Percentiles rank a stretch among this genome's conserved stretches.
These are phyloP conservation scores for Clupea harengus DNA, from an alignment of 2,113 vertebrate species.

Conservation along the genomic window DNA sequence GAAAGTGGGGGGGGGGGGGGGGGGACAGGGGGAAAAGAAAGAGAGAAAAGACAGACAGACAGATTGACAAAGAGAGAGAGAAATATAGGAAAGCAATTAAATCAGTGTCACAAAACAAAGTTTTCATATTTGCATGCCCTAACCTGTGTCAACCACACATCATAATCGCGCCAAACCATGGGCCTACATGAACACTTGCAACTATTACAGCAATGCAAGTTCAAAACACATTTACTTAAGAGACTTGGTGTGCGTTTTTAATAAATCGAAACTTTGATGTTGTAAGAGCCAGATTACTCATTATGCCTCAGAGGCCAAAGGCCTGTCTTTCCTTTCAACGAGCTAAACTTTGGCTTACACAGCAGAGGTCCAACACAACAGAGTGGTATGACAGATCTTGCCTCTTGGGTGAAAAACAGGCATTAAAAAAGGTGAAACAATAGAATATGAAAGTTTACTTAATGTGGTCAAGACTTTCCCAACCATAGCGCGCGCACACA, in stretches of 20 bases:
- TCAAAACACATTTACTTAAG: background rate
- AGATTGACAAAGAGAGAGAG: background rate
- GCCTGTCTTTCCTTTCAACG: background rate
- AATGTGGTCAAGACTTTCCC: background rate
- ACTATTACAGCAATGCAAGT: background rate
- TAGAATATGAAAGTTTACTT: background rate
- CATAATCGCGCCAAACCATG: background rate
- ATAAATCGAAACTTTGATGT: background rate
- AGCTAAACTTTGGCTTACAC: constrained; percentile 3
- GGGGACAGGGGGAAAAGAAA: background rate
- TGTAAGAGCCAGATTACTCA: background rate
- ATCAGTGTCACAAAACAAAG: background rate
- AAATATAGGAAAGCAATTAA: background rate
- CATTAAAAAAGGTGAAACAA: background rate
- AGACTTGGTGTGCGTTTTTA: background rate
- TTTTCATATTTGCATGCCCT: background rate
- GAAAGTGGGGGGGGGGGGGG: background rate
- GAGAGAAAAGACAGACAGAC: background rate
- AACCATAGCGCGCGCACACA: background rate
- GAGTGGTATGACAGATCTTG: background rate
- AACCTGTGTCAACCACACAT: background rate
- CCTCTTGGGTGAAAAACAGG: background rate
- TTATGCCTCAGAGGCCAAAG: too few species aligned
- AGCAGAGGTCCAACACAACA: background rate
- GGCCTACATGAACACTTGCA: background rate